Percentiles rank a stretch among this genome's conserved stretches.
These are phyloP conservation scores for Psittacula cyanocephala DNA, from an alignment of 2,113 vertebrate species.

Conservation along the genomic window DNA sequence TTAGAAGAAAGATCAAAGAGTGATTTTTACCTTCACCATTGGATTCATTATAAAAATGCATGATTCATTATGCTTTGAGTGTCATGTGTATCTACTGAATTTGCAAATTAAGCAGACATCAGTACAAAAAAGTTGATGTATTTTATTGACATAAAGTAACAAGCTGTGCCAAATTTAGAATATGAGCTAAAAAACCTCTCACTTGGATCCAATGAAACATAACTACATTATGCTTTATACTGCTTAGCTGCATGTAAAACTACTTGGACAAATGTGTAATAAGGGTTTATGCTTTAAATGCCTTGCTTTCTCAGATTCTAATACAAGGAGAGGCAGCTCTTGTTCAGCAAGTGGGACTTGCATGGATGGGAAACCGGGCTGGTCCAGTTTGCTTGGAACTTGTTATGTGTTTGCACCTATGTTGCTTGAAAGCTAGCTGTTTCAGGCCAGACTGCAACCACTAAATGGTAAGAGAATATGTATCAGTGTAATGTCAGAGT, in stretches of 20 bases:
- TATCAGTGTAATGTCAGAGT: not conserved
- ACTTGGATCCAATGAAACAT: not conserved
- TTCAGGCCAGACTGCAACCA: not conserved
- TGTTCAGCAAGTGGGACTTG: not conserved
- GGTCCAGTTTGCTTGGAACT: not conserved
- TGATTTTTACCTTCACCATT: slow-evolving; percentile 18
- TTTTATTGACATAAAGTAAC: not conserved
- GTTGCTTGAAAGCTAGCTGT: not conserved
- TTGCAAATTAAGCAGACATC: slow-evolving; percentile 23
- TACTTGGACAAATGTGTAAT: not conserved
- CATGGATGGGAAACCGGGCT: not conserved
- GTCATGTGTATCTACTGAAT: slow-evolving; percentile 1
- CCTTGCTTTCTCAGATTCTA: not conserved
- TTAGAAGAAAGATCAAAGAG: slow-evolving; percentile 50
- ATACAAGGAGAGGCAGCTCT: not conserved
- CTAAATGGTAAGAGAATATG: not conserved
- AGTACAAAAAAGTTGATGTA: not conserved
- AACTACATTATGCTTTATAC: not conserved
- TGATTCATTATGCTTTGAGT: slow-evolving; percentile 11
- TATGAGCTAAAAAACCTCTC: not conserved
- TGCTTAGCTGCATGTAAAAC: not conserved
- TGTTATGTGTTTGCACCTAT: not conserved
- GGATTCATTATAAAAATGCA: slow-evolving; percentile 37
- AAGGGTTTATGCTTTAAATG: not conserved
- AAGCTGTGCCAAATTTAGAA: not conserved